Evolutionary conservation across 2,888 invertebrate genomes (phyloP).

Genomic region (Leptopilina syphax): DNA sequence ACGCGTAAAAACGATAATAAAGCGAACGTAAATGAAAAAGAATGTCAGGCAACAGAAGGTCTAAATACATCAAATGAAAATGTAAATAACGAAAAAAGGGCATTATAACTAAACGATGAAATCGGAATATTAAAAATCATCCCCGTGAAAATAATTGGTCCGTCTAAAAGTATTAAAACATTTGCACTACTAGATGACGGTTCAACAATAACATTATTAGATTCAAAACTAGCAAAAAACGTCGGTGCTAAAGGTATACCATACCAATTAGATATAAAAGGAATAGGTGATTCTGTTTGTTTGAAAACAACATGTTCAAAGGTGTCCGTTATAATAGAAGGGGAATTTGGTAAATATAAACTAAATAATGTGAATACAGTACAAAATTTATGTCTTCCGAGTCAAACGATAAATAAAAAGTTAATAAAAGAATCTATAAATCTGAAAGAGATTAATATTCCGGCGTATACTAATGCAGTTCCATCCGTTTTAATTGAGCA

Average conservation of each 20-base stretch:
- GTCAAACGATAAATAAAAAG: not conserved
- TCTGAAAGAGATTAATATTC: not conserved
- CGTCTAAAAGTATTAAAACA: not conserved
- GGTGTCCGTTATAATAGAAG: too few relatives aligned
- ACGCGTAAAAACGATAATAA: not conserved
- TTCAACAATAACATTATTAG: not conserved
- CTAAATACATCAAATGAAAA: not conserved
- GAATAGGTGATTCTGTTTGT: too few relatives aligned
- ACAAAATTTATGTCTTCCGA: too few relatives aligned
- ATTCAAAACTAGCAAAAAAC: not conserved
- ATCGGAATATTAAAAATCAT: not conserved
- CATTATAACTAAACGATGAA: not conserved
- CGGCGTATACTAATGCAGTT: not conserved
- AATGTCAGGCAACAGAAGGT: too few relatives aligned
- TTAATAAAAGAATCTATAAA: conserved; percentile 16
- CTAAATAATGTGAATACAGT: too few relatives aligned
- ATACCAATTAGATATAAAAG: not conserved
- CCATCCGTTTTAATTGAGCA: conserved; percentile 45
- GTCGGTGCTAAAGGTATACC: not conserved
- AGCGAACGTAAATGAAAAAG: not conserved
- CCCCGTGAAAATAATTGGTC: not conserved
- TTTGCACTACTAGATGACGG: not conserved
- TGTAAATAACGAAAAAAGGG: not conserved
- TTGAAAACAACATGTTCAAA: too few relatives aligned
- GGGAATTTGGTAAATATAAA: too few relatives aligned